A percentile compares a stretch with the other conserved stretches of the same genome.
Evolutionary conservation across 2,797 vertebrate genomes (phyloP).

Genomic region (Helicolenus hilgendorfi): DNA sequence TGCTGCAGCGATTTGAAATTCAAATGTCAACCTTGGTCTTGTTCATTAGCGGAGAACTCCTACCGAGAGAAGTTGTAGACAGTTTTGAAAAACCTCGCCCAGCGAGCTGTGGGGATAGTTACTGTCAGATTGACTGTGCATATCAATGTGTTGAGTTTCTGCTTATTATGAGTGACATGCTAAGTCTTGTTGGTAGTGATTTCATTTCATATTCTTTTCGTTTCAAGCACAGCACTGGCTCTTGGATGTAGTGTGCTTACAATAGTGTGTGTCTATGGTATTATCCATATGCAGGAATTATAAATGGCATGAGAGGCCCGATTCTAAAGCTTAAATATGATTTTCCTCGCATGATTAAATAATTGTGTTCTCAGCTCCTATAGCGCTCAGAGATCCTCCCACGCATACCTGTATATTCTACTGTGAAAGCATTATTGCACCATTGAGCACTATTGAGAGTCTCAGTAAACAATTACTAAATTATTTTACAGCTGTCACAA

Average conservation of each 20-base stretch:
- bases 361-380: conserved; percentile 2
- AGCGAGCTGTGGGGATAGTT: conserved; percentile 1
- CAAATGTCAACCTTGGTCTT: conserved; percentile 62
- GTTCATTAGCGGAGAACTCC: conserved; percentile 62
- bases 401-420: conserved; percentile 5
- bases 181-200: not conserved
- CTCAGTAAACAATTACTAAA: conserved; percentile 54
- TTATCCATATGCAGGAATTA: conserved; percentile 15
- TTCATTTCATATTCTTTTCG: not conserved
- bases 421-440: not conserved
- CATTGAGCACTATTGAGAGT: not conserved
- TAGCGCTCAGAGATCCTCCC: not conserved
- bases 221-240: not conserved
- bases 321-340: conserved; percentile 34
- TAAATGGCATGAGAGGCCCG: conserved; percentile 21
- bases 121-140: conserved; percentile 28
- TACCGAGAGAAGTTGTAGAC: conserved; percentile 46
- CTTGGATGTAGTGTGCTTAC: not conserved
- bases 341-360: conserved; percentile 27
- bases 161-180: conserved; percentile 20
- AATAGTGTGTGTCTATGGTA: not conserved
- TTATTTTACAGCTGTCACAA: conserved; percentile 59
- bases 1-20: conserved; percentile 58
- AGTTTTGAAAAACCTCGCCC: conserved; percentile 34
- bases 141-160: conserved; percentile 27